Percentiles rank a stretch among this genome's conserved stretches.
phyloP scores from a whole-genome alignment of 2,113 vertebrate species.

The Opisthocomus hoazin region DNA sequence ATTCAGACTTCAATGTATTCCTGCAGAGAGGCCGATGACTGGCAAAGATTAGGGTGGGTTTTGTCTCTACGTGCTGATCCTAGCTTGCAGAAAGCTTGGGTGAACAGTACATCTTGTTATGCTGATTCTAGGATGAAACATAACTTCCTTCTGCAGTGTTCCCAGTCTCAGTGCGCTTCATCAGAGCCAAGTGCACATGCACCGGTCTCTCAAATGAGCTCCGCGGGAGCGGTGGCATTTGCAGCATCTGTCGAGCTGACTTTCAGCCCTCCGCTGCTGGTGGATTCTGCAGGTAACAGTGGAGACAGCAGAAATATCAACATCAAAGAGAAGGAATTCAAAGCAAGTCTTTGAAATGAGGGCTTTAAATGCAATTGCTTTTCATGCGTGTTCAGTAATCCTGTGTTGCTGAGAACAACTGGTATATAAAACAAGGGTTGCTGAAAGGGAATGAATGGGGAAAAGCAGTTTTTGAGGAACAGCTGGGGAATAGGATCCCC shows the following conservation, averaged over 20 bases:
- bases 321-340: not conserved
- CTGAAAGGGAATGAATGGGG: not conserved
- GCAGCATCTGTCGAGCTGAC: not conserved
- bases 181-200: not conserved
- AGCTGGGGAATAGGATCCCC: not conserved
- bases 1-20: not conserved
- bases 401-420: not conserved
- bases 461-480: not conserved
- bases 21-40: not conserved
- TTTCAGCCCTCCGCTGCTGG: not conserved
- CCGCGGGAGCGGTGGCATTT: not conserved
- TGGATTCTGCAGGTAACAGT: not conserved
- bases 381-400: not conserved
- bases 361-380: not conserved
- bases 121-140: not conserved
- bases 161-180: not conserved
- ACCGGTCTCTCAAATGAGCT: not conserved
- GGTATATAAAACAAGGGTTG: not conserved
- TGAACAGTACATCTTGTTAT: not conserved
- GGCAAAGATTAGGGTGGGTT: not conserved
- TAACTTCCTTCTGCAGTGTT: not conserved
- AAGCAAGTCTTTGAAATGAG: not conserved
- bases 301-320: not conserved
- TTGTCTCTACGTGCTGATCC: not conserved
- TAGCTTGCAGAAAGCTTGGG: not conserved